A percentile compares a stretch with the other conserved stretches of the same genome.
Evolutionary conservation across 2,888 invertebrate genomes (phyloP).

Genomic region (Drosophila subquinaria): DNA sequence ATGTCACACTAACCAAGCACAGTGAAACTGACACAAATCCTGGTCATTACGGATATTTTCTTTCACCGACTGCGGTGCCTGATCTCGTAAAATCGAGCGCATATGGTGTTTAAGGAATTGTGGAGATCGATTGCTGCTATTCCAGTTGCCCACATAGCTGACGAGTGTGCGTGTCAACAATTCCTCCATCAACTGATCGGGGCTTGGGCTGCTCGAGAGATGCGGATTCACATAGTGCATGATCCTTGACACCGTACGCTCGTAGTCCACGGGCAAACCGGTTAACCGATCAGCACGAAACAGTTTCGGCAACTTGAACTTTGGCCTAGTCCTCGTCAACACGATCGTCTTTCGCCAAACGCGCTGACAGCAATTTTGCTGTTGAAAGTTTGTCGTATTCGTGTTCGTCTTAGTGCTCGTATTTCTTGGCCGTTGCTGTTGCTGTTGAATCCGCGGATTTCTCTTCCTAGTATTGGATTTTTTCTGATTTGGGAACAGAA

Average conservation of each 20-base stretch:
- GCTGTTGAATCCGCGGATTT: too few species aligned
- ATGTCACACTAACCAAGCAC: conserved; percentile 55
- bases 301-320: conserved; percentile 36
- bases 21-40: conserved; percentile 44
- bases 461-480: too few species aligned
- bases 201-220: conserved; percentile 2
- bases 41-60: conserved; percentile 1
- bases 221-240: conserved; percentile 69
- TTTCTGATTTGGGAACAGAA: too few species aligned
- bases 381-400: not conserved
- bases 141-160: conserved; percentile 2
- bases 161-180: conserved; percentile 36
- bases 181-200: conserved; percentile 41
- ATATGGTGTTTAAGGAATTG: conserved; percentile 8
- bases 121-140: not conserved
- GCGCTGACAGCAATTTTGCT: not conserved
- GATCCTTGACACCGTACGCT: conserved; percentile 58
- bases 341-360: conserved; percentile 59
- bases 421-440: not conserved
- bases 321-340: conserved; percentile 37
- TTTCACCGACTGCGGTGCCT: not conserved
- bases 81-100: conserved; percentile 10
- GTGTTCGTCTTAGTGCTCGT: not conserved
- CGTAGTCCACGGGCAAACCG: conserved; percentile 66
- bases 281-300: conserved; percentile 59